phyloP scores from a whole-genome alignment of 1,140 invertebrate species.

The Augochlora pura region DNA sequence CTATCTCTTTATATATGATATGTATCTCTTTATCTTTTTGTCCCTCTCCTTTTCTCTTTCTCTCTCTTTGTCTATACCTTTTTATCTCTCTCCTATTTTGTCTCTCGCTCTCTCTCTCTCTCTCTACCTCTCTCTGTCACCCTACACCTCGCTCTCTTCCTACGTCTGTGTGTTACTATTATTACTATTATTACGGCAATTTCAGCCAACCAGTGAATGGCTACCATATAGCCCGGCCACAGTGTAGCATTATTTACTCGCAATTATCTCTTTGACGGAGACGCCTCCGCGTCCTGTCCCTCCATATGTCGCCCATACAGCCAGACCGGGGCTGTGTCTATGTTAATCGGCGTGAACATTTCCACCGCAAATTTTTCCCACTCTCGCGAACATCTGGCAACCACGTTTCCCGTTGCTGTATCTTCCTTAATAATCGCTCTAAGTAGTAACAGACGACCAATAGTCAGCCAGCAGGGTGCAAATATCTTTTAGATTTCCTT shows the following conservation, averaged over 20 bases:
- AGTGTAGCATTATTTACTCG: conserved; percentile 40
- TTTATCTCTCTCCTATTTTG: too few species aligned
- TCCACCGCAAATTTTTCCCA: background rate
- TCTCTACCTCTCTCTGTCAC: background rate
- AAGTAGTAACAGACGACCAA: background rate
- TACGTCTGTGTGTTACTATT: conserved; percentile 23
- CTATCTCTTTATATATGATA: too few species aligned
- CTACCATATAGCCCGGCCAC: conserved; percentile 17
- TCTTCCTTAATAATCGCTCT: background rate
- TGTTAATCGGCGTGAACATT: conserved; percentile 19
- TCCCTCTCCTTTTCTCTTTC: too few species aligned
- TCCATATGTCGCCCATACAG: conserved; percentile 21
- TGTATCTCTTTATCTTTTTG: too few species aligned
- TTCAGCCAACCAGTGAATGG: conserved; percentile 23
- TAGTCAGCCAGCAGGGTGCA: too few species aligned
- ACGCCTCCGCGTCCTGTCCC: background rate
- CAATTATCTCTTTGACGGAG: conserved; percentile 47
- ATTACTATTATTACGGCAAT: conserved; percentile 45
- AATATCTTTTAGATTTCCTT: too few species aligned
- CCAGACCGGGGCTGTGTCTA: background rate
- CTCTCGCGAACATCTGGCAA: background rate
- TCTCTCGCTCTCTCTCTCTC: too few species aligned
- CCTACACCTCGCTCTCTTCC: too few species aligned
- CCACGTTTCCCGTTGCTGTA: too few species aligned
- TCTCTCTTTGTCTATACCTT: too few species aligned